phyloP scores from a whole-genome alignment of 2,797 vertebrate genomes.

The Thamnophis elegans region DNA sequence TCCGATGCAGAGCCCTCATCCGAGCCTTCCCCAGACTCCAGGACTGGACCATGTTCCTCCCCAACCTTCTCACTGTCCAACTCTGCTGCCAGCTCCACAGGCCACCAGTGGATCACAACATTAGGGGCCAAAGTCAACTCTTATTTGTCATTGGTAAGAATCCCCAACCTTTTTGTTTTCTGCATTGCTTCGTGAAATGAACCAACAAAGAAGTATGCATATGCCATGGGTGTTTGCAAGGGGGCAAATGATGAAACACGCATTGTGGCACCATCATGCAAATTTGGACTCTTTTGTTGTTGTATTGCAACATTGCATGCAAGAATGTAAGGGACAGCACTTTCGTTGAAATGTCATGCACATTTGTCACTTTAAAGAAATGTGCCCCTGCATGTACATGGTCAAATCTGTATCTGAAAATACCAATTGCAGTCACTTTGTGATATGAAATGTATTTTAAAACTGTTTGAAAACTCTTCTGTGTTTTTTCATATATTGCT shows the following conservation, averaged over 20 bases:
- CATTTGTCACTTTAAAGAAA: neutral
- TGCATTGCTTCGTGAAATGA: neutral
- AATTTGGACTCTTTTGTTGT: neutral
- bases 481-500: neutral
- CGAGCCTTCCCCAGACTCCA: too few relatives aligned
- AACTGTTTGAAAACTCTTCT: neutral
- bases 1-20: too few relatives aligned
- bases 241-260: neutral
- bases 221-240: neutral
- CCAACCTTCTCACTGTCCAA: too few relatives aligned
- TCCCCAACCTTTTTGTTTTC: neutral
- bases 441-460: neutral
- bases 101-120: too few relatives aligned
- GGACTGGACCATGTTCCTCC: too few relatives aligned
- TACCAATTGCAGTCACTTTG: neutral
- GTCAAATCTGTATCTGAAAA: neutral
- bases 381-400: neutral
- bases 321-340: neutral
- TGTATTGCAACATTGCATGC: neutral
- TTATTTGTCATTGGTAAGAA: neutral
- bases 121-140: neutral
- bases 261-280: neutral
- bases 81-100: too few relatives aligned
- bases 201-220: neutral
- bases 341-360: neutral